Evolutionary conservation across 2,113 vertebrate genomes (phyloP).

Genomic region (Herpetotheres cachinnans): DNA sequence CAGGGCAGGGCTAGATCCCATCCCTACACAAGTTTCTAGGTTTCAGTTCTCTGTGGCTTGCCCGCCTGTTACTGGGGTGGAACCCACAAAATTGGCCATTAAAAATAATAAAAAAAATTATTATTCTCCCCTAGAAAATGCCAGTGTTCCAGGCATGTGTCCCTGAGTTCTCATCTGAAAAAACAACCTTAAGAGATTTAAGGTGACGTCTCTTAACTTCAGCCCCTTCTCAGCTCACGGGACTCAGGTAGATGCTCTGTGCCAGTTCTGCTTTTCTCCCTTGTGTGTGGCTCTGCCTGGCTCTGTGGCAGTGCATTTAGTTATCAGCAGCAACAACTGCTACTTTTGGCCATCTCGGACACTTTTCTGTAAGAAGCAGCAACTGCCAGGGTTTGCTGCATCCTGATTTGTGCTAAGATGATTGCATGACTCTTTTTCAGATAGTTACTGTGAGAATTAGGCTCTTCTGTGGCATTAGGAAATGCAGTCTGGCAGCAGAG

Average conservation of each 20-base stretch:
- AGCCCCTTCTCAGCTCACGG: rapidly evolving
- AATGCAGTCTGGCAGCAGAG: not conserved
- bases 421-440: not conserved
- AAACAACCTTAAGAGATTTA: not conserved
- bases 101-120: not conserved
- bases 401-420: not conserved
- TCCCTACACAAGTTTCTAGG: not conserved
- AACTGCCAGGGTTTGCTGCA: conserved; percentile 1
- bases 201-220: not conserved
- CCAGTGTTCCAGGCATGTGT: not conserved
- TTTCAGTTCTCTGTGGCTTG: not conserved
- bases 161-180: not conserved
- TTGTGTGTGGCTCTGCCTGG: not conserved
- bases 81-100: not conserved
- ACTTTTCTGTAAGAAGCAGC: not conserved
- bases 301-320: not conserved
- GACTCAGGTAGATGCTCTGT: rapidly evolving
- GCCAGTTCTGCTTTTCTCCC: not conserved
- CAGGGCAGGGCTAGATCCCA: not conserved
- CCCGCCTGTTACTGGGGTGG: not conserved
- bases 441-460: not conserved
- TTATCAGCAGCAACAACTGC: not conserved
- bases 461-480: not conserved
- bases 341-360: not conserved
- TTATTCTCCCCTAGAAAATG: not conserved